Evolutionary conservation across 2,888 invertebrate species (phyloP).

Genomic region (Xanthorhoe spadicearia): DNA sequence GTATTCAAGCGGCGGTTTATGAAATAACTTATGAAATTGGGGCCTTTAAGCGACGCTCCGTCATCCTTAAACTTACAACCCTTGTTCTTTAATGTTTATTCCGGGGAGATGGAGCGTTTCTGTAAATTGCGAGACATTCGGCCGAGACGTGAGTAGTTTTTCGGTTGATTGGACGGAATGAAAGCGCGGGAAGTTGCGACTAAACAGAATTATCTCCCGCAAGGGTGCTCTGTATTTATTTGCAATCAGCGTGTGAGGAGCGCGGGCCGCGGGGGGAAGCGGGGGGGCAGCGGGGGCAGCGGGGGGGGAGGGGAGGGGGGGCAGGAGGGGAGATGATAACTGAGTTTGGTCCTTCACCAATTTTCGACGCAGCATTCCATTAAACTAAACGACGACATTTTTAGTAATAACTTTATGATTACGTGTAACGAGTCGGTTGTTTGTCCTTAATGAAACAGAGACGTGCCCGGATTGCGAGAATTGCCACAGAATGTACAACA

Average conservation of each 20-base stretch:
- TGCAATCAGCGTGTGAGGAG: slow-evolving; percentile 48
- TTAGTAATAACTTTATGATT: slow-evolving; percentile 26
- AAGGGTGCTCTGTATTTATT: slow-evolving; percentile 51
- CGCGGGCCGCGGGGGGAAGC: neutral
- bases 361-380: slow-evolving; percentile 34
- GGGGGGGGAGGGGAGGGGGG: neutral
- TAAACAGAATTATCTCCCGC: slow-evolving; percentile 48
- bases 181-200: slow-evolving; percentile 43
- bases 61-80: slow-evolving; percentile 28
- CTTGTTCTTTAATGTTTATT: slow-evolving; percentile 21
- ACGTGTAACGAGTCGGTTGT: slow-evolving; percentile 17
- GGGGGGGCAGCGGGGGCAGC: neutral
- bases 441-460: slow-evolving; percentile 10
- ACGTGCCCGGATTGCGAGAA: slow-evolving; percentile 21
- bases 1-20: slow-evolving; percentile 32
- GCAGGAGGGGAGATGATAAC: slow-evolving; percentile 24
- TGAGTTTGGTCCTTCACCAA: slow-evolving; percentile 30
- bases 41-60: slow-evolving; percentile 29
- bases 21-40: slow-evolving; percentile 37
- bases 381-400: slow-evolving; percentile 13
- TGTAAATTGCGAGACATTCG: slow-evolving; percentile 15
- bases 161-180: slow-evolving; percentile 24
- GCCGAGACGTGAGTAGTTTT: slow-evolving; percentile 20
- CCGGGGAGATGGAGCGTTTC: slow-evolving; percentile 3
- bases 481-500: slow-evolving; percentile 4